Percentiles rank a stretch among this genome's conserved stretches.
Evolutionary conservation across 2,113 vertebrate genomes (phyloP).

Genomic region (Orycteropus afer): DNA sequence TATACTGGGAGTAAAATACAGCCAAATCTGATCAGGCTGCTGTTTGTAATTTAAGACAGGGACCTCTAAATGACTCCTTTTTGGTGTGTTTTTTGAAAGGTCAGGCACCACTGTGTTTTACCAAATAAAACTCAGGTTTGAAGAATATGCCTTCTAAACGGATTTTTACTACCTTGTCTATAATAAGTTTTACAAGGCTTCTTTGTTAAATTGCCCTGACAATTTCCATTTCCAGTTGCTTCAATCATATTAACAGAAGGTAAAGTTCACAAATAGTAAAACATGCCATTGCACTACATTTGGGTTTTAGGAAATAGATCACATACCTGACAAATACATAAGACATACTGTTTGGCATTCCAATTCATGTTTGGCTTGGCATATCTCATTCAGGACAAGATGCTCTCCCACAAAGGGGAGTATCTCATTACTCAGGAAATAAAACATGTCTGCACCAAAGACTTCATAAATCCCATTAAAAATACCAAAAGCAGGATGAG

Average conservation of each 20-base stretch:
- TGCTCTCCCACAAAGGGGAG: constrained; percentile 62
- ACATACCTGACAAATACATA: constrained; percentile 79
- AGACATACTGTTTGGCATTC: constrained; percentile 73
- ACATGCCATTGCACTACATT: constrained; percentile 83
- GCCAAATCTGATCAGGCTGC: constrained; percentile 78
- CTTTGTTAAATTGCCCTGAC: constrained; percentile 89
- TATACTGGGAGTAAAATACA: constrained; percentile 66
- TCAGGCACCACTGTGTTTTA: constrained; percentile 85
- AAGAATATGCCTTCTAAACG: constrained; percentile 86
- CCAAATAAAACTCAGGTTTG: constrained; percentile 87
- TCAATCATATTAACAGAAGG: constrained; percentile 89
- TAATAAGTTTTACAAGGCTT: constrained; percentile 86
- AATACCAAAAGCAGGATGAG: constrained; percentile 46
- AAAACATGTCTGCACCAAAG: constrained; percentile 69
- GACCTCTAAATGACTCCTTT: constrained; percentile 79
- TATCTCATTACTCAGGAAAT: constrained; percentile 79
- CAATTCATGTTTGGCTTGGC: constrained; percentile 82
- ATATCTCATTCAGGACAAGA: constrained; percentile 74
- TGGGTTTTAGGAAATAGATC: constrained; percentile 83
- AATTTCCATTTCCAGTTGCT: constrained; percentile 88
- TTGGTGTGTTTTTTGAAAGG: constrained; percentile 83
- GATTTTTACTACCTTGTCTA: constrained; percentile 85
- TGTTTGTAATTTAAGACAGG: constrained; percentile 85
- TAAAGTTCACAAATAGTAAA: constrained; percentile 88
- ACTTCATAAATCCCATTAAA: constrained; percentile 72